Evolutionary conservation across 1,140 invertebrate species (phyloP), one percentile per base, ranked within the genome.

Genomic region (Drosophila persimilis): DNA sequence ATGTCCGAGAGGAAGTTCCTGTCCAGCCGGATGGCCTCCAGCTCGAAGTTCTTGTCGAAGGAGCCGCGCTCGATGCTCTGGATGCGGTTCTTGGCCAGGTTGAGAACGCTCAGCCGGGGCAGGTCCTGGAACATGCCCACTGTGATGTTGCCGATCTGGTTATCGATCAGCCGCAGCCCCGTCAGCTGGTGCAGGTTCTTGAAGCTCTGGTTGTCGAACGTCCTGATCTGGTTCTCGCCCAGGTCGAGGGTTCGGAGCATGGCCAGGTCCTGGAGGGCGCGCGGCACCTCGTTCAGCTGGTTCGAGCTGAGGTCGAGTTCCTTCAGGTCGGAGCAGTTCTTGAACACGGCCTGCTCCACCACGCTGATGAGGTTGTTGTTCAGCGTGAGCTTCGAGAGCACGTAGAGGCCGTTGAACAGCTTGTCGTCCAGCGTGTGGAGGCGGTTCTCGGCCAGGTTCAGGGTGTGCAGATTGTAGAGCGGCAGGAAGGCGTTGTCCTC

Each of bases 261-360:
- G 41, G 95, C 94, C 31, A 97, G 92, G 84, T 96, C 95, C 89
- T 95, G 94, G 9, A 98, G 88, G 4, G 97, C 96, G 64, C 95
- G 94, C 2, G 98, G 97, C 39, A 99, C 95, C 50, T 94, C 93
- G 51, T 94, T 93, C 51, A 98, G 91, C 71, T 95, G 94, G 92
- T 99, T 99, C 15, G 96, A 95, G 84, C 96, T 96, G 22, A 98
- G 92, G 92, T 97, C 96, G 3, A 99, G 92, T 80, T 98, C 97
- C 91, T 97, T 97, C n/a, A 98, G 92, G 76, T 96, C 96, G 4
- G 96, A 97, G 84, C 96, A 96, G 92, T 97, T 99, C 91, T 95
- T 95, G 84, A 98, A 98, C n/a, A 97, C 95, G 74, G 96, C 94
- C 9, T 94, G 92, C 90, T 97, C 96, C 62, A 98, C 94, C 67